These are phyloP conservation scores for Lobophora halterata DNA, from an alignment of 2,888 invertebrate species.

Conservation along the genomic window DNA sequence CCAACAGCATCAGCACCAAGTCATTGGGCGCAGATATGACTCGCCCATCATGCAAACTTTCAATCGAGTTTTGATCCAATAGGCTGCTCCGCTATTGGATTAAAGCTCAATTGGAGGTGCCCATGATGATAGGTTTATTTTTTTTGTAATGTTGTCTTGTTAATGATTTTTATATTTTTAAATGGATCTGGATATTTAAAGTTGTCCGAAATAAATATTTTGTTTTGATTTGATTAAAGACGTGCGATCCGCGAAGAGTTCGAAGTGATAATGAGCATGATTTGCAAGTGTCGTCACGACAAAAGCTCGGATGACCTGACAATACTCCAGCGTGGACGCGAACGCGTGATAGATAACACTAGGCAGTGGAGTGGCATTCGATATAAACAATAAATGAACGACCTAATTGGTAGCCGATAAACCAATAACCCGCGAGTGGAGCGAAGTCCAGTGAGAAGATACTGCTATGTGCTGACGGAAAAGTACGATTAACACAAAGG, in stretches of 20 bases:
- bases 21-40: too few relatives aligned
- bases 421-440: constrained; percentile 38
- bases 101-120: too few relatives aligned
- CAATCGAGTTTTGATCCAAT: too few relatives aligned
- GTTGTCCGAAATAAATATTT: too few relatives aligned
- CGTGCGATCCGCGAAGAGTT: constrained; percentile 35
- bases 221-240: too few relatives aligned
- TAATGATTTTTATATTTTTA: too few relatives aligned
- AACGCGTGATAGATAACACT: constrained; percentile 56
- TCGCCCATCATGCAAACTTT: too few relatives aligned
- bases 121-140: too few relatives aligned
- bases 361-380: constrained; percentile 36
- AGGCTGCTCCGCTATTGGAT: too few relatives aligned
- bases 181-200: too few relatives aligned
- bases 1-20: too few relatives aligned
- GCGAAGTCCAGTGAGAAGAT: constrained; percentile 44
- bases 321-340: constrained; percentile 34
- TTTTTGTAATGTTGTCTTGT: too few relatives aligned
- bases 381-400: constrained; percentile 52
- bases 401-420: constrained; percentile 65
- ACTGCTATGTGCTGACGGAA: constrained; percentile 36
- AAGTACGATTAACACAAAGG: constrained; percentile 18
- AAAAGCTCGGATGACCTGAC: constrained; percentile 35
- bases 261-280: constrained; percentile 32
- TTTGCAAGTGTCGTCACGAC: constrained; percentile 26